These are phyloP conservation scores for Cecidostiba fungosa DNA, from an alignment of 2,888 invertebrate genomes.

Conservation along the genomic window DNA sequence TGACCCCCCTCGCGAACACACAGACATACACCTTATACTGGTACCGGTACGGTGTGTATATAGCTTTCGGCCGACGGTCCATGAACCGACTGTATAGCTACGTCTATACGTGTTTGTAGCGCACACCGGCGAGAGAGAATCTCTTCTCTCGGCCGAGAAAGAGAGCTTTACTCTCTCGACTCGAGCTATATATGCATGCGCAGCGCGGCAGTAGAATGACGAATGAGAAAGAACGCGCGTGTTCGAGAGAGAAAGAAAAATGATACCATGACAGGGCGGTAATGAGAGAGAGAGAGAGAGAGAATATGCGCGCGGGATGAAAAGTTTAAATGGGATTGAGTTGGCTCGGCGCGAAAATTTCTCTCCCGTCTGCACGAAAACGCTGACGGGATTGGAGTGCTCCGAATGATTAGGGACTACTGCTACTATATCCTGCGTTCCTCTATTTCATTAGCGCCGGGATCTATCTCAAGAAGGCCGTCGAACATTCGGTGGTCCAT, in stretches of 20 bases:
- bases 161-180: slow-evolving; percentile 21
- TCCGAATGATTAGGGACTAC: neutral
- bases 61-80: neutral
- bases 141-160: neutral
- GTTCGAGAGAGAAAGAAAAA: slow-evolving; percentile 14
- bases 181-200: neutral
- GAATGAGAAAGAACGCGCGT: slow-evolving; percentile 21
- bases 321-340: slow-evolving; percentile 32
- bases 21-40: no score
- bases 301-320: neutral
- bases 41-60: neutral
- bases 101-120: neutral
- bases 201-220: slow-evolving; percentile 4
- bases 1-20: slow-evolving; percentile 44
- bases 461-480: neutral
- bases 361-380: neutral
- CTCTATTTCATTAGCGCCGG: neutral
- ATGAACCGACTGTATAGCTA: neutral
- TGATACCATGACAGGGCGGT: slow-evolving; percentile 41
- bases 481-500: neutral
- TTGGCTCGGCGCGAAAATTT: slow-evolving; percentile 24
- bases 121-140: neutral
- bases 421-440: no score
- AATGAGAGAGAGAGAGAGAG: slow-evolving; percentile 30
- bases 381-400: slow-evolving; percentile 40